Conservation (phyloP, 2,888 invertebrate species). For the Thereva unica region DNA sequence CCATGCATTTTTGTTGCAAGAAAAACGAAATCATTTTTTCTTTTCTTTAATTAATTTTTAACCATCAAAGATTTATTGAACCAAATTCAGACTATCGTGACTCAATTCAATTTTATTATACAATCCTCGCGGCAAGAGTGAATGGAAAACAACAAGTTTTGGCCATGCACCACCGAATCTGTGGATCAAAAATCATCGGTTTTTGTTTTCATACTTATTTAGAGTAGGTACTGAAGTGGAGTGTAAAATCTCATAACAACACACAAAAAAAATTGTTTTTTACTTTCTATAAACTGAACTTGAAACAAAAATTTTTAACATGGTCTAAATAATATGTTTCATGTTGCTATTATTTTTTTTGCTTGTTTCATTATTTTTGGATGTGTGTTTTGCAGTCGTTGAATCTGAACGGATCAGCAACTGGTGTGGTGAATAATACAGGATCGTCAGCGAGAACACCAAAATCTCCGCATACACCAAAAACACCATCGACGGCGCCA, state of each 20-base stretch:
- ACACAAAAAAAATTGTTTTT: too few species aligned
- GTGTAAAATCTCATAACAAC: background rate
- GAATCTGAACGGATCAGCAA: conserved; percentile 53
- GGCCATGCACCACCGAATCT: background rate
- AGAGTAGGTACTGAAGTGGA: background rate
- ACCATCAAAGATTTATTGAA: too few species aligned
- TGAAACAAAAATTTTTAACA: too few species aligned
- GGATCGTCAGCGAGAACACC: conserved; percentile 44
- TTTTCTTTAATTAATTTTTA: too few species aligned
- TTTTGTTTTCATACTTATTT: background rate
- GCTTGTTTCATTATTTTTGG: conserved; percentile 38
- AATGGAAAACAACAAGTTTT: background rate
- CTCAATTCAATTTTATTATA: background rate
- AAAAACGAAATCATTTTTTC: too few species aligned
- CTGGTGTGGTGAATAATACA: conserved; percentile 42
- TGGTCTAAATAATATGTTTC: too few species aligned
- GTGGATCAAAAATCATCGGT: background rate
- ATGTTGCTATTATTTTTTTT: background rate
- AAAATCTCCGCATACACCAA: conserved; percentile 53
- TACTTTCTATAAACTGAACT: too few species aligned
- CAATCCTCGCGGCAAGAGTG: background rate
- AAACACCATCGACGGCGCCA: conserved; percentile 60
- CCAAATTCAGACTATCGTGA: too few species aligned
- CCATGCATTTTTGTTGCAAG: too few species aligned
- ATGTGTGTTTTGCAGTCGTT: conserved; percentile 52